phyloP scores from a whole-genome alignment of 2,797 vertebrate genomes.

The Cyclopterus lumpus region DNA sequence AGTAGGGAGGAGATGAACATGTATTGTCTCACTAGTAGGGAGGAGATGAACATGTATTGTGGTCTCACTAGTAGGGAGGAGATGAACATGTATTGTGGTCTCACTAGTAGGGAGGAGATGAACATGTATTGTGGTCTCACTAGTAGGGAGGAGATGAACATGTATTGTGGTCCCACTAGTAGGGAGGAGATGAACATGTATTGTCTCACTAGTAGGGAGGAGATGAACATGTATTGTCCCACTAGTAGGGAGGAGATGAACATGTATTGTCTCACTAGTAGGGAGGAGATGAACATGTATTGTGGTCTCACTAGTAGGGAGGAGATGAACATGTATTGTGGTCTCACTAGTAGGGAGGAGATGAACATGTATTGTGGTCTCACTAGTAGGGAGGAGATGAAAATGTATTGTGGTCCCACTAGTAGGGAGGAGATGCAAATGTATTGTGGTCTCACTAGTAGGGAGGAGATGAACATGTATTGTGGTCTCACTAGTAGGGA shows the following conservation, averaged over 20 bases:
- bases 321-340: background rate
- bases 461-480: conserved; percentile 17
- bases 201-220: no score
- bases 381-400: no score
- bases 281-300: conserved; percentile 1
- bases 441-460: background rate
- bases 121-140: background rate
- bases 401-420: no score
- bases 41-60: background rate
- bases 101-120: no score
- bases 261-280: conserved; percentile 5
- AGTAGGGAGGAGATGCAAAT: background rate
- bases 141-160: no score
- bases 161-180: no score
- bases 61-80: no score
- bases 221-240: background rate
- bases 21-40: no score
- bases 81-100: background rate
- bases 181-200: conserved; percentile 3
- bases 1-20: no score
- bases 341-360: no score
- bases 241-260: no score
- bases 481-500: background rate
- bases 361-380: background rate
- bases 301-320: no score